Percentiles rank a stretch among this genome's conserved stretches.
Conservation (phyloP, 1,140 invertebrate genomes). For the Meloidogyne floridensis region DNA sequence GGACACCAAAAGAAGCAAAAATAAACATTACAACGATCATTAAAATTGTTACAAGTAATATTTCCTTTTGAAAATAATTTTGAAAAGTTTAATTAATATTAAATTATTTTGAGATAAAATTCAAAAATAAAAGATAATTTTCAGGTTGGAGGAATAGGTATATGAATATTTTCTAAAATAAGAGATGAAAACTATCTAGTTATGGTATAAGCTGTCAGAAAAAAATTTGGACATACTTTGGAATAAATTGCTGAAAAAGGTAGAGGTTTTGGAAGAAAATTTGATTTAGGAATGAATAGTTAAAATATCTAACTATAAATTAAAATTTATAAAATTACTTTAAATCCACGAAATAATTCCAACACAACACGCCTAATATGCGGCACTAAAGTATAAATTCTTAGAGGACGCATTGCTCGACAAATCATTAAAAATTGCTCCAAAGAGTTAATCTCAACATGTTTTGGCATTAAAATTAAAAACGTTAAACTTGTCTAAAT, state of each 20-base stretch:
- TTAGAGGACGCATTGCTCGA: conserved; percentile 87
- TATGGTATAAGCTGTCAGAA: too few relatives aligned
- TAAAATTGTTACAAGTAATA: conserved; percentile 83
- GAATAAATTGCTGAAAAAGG: too few relatives aligned
- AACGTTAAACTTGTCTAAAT: conserved; percentile 85
- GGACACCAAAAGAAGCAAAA: conserved; percentile 97
- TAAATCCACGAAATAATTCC: conserved; percentile 96
- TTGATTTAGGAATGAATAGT: too few relatives aligned
- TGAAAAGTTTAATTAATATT: neutral
- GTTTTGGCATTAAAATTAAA: conserved; percentile 90
- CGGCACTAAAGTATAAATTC: conserved; percentile 96
- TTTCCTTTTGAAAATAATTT: conserved; percentile 31
- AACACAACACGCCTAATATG: conserved; percentile 99
- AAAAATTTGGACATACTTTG: too few relatives aligned
- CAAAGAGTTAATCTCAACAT: conserved; percentile 85
- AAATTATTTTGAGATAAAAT: neutral
- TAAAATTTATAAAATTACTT: conserved; percentile 80
- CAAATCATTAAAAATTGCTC: conserved; percentile 94
- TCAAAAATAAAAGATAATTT: too few relatives aligned
- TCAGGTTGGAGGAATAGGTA: too few relatives aligned
- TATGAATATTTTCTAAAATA: too few relatives aligned
- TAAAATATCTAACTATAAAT: too few relatives aligned
- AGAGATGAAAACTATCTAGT: too few relatives aligned
- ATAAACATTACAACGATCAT: conserved; percentile 97
- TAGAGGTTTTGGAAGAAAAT: too few relatives aligned